Evolutionary conservation across 1,140 invertebrate genomes (phyloP), one percentile per base, ranked within the genome.

Genomic region (Drosophila quadrilineata): DNA sequence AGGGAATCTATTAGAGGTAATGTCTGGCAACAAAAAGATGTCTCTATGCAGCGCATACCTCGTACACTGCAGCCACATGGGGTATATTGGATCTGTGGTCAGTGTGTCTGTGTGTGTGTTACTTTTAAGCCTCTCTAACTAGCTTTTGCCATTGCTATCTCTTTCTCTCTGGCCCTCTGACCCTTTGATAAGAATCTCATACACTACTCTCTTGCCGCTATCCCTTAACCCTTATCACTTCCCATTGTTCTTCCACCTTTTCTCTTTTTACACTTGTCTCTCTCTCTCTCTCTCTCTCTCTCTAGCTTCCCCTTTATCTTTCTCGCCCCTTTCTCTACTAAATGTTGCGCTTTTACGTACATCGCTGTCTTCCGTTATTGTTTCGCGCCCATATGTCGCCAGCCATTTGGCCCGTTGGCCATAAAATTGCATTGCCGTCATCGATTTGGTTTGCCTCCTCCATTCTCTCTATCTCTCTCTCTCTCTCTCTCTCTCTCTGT

Each of bases 311-410:
- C 12, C 24, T 9, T 10, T 43, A 1, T 10, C 14, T 41, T 21
- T 8, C 3, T n/a, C 2, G 5, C 4, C n/a, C 38, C 38, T 10
- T 4, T 17, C 21, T 40, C 24, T 0, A 12, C 12, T 1, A 3
- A 31, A 16, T 33, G 46, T 50, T 43, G 0, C n/a, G 21, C 31
- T 35, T 49, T 33, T 29, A n/a, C n/a, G n/a, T n/a, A n/a, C n/a
- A n/a, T n/a, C 29, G 49, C 36, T 12, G 43, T 14, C 28, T 48
- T 59, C n/a, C n/a, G 43, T 68, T 82, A 82, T 82, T 54, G 76
- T 48, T 38, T 22, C 43, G 43, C 76, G 68, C 72, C 77, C 76
- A 80, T 84, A 80, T 84, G 76, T 80, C 72, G 76, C 76, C 76
- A 57, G 68, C 48, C 75, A 75, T 75, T 77, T 33, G 54, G 16